phyloP scores from a whole-genome alignment of 2,113 vertebrate genomes.

The Xenopus tropicalis region UCB_Xtro_10.0 CM004447.2:84768001-84768500 shows the following conservation, averaged over 20 bases:
- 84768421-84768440: no score
- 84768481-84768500: no score
- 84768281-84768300: background rate
- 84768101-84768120: conserved; percentile 17
- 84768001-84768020: conserved; percentile 10
- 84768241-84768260: background rate
- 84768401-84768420: no score
- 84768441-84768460: no score
- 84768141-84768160: background rate
- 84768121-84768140: background rate
- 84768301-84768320: background rate
- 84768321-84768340: no score
- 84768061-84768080: conserved; percentile 13
- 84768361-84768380: no score
- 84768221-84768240: conserved; percentile 1
- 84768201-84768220: background rate
- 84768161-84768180: background rate
- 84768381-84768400: no score
- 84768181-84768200: background rate
- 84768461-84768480: no score
- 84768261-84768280: background rate
- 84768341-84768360: no score
- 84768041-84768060: conserved; percentile 15
- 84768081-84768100: conserved; percentile 4
- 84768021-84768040: conserved; percentile 5